Base-by-base conservation (phyloP, 2,113 vertebrate genomes). In the Dolichotis patagonum region DNA sequence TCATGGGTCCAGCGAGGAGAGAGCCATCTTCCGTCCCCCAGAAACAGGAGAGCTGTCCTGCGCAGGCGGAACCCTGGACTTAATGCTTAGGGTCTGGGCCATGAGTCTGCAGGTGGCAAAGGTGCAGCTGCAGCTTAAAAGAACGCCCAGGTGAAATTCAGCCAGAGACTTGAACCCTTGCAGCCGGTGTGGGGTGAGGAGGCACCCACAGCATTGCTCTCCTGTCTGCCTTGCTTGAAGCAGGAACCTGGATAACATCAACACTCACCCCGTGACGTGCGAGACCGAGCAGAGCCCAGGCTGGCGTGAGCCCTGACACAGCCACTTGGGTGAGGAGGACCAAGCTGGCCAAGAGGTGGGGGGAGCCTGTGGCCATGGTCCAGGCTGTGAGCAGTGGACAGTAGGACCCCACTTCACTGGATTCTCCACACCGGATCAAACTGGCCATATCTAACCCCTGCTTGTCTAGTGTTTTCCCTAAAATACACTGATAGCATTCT, bases 81-180 rank as follows among this genome's bases (percentile, higher is more conserved):
- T 20, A 26, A n/a, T 35, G n/a, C n/a, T n/a, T n/a, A n/a, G n/a
- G n/a, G 0, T 14, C 1, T n/a, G 17, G 2, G 24, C 3, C 5
- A n/a, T 20, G 4, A 80, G 2, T 30, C 58, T 49, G 3, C 26
- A 24, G 10, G 75, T 52, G 43, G 17, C 46, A 56, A 90, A 60
- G 52, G 5, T 26, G 3, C 9, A 19, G 20, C 19, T 46, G 56
- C 6, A 3, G 20, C 58, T 46, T 56, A 71, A 80, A 54, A 52
- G 28, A 46, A 26, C 38, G 11, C 54, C 19, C 38, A 58, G 32
- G 7, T n/a, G 75, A n/a, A 10, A 41, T 26, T 54, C 12, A 56
- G 32, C 52, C 30, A 46, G 60, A 85, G 52, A 43, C 43, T 38
- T 19, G 52, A 32, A 67, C 56, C 63, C 49, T 49, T 63, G 20